A percentile compares a stretch with the other conserved stretches of the same genome.
These are phyloP conservation scores for Typhlichthys eigenmanni DNA, from an alignment of 2,797 vertebrate species.

Conservation along the genomic window DNA sequence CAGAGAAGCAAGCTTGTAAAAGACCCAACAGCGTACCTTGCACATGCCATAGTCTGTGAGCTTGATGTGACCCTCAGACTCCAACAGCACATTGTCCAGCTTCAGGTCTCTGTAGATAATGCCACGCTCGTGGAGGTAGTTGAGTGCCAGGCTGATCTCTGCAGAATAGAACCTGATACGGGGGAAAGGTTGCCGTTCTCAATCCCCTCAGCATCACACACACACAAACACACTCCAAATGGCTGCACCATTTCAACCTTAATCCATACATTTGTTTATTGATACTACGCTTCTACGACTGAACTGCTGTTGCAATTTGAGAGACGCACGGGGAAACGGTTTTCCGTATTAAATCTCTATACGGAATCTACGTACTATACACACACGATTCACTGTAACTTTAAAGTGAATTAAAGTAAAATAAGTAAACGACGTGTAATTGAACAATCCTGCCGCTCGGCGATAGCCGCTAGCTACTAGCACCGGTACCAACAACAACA, in stretches of 20 bases:
- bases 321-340: no score
- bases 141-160: conserved; percentile 97
- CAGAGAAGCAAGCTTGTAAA: not conserved
- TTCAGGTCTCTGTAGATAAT: conserved; percentile 99
- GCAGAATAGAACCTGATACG: conserved; percentile 92
- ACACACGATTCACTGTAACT: no score
- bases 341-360: no score
- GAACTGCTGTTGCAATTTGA: no score
- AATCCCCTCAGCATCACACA: not conserved
- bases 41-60: conserved; percentile 99
- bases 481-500: no score
- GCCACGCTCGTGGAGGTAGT: conserved; percentile 97
- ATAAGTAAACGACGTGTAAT: no score
- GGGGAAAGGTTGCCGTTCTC: not conserved
- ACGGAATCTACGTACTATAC: no score
- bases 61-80: conserved; percentile 98
- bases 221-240: not conserved
- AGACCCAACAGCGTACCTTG: conserved; percentile 81
- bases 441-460: no score
- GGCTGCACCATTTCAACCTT: not conserved
- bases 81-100: conserved; percentile 97
- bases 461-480: no score
- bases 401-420: no score
- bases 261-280: not conserved
- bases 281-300: no score